These are phyloP conservation scores for Acleris laterana DNA, from an alignment of 2,888 invertebrate genomes.

Conservation along the genomic window DNA sequence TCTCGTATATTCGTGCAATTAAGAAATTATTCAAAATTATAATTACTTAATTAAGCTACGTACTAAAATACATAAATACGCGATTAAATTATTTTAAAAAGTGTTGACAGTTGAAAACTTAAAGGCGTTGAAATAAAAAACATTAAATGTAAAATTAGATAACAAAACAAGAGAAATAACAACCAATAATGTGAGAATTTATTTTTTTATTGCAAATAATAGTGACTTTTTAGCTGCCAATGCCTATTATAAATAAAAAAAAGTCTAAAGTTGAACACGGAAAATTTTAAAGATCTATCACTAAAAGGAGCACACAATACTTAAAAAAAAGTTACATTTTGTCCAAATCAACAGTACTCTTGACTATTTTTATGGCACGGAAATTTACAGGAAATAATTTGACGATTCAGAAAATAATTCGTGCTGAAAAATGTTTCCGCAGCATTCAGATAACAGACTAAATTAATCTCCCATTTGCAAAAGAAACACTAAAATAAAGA, in stretches of 20 bases:
- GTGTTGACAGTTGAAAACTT: conserved; percentile 61
- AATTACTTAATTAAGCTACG: conserved; percentile 75
- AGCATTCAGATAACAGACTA: conserved; percentile 12
- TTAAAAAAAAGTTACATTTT: conserved; percentile 3
- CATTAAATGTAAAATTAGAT: conserved; percentile 76
- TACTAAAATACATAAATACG: conserved; percentile 78
- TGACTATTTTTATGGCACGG: conserved; percentile 37
- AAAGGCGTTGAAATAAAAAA: conserved; percentile 62
- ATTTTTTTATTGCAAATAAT: conserved; percentile 48
- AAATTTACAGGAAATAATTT: conserved; percentile 14
- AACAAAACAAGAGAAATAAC: conserved; percentile 78
- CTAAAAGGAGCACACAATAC: conserved; percentile 3
- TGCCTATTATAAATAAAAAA: conserved; percentile 39
- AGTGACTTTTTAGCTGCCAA: conserved; percentile 35
- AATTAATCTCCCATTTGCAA: conserved; percentile 23
- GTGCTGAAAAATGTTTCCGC: background rate
- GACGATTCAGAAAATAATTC: conserved; percentile 14
- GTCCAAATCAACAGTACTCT: conserved; percentile 22
- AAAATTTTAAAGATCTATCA: background rate
- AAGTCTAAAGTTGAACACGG: conserved; percentile 28
- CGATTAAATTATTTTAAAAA: conserved; percentile 63
- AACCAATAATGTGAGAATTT: conserved; percentile 62
- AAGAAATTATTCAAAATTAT: conserved; percentile 56
- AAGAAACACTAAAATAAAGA: background rate
- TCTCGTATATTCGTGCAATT: conserved; percentile 53